phyloP scores from a whole-genome alignment of 2,113 vertebrate genomes.

The Delphinapterus leucas region DNA sequence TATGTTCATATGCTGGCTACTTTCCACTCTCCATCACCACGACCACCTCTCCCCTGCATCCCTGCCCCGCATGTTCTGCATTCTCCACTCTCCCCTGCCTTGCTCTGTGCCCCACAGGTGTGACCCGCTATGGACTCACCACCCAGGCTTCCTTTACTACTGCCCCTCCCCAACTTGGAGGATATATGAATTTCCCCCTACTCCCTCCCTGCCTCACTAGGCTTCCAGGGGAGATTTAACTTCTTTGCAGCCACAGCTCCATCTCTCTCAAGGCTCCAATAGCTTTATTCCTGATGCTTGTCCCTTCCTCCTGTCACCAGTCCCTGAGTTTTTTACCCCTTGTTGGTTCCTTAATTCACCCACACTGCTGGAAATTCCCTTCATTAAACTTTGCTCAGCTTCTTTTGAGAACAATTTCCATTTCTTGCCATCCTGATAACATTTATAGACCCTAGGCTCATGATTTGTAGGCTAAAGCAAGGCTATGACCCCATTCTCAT shows the following conservation, averaged over 20 bases:
- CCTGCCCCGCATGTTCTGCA: not conserved
- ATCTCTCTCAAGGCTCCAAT: not conserved
- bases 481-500: not conserved
- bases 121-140: not conserved
- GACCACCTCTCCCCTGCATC: not conserved
- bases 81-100: not conserved
- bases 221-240: not conserved
- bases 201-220: not conserved
- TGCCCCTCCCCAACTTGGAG: not conserved
- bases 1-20: not conserved
- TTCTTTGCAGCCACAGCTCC: not conserved
- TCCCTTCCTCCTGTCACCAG: not conserved
- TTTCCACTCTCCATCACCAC: not conserved
- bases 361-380: not conserved
- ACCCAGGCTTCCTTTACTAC: not conserved
- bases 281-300: not conserved
- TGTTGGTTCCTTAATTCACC: not conserved
- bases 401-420: not conserved
- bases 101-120: not conserved
- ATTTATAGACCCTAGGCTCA: not conserved
- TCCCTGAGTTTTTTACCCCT: not conserved
- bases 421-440: not conserved
- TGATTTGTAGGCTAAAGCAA: not conserved
- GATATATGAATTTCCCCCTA: not conserved
- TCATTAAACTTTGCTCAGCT: not conserved